These are phyloP conservation scores for Mythimna vitellina DNA, from an alignment of 2,888 invertebrate genomes.

Conservation along the genomic window DNA sequence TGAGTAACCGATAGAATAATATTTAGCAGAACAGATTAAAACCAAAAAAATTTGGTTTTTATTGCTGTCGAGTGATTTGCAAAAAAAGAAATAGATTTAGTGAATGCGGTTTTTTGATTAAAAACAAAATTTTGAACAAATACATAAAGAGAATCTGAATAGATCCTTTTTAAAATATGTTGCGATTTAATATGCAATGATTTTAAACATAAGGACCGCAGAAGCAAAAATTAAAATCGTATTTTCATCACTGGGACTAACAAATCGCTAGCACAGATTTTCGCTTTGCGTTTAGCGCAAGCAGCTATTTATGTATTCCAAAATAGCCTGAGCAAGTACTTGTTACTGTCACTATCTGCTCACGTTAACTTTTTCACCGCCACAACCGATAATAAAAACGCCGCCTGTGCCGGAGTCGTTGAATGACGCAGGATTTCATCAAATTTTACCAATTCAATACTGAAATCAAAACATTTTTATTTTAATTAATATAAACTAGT, in stretches of 20 bases:
- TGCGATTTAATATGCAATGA: not conserved
- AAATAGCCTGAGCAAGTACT: conserved; percentile 1
- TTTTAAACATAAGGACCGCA: not conserved
- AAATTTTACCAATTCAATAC: conserved; percentile 22
- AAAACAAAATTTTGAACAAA: not conserved
- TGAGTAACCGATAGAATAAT: too few species aligned
- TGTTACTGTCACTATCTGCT: conserved; percentile 12
- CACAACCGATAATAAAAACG: conserved; percentile 11
- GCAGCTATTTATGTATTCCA: not conserved
- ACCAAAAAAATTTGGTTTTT: not conserved
- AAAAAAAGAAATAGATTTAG: too few species aligned
- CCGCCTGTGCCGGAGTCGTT: conserved; percentile 2
- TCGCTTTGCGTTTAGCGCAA: conserved; percentile 2
- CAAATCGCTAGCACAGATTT: not conserved
- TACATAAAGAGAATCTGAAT: not conserved
- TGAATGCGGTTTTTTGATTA: too few species aligned
- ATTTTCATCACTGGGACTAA: not conserved
- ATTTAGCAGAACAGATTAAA: too few species aligned
- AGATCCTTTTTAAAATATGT: not conserved
- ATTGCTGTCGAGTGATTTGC: not conserved
- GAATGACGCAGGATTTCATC: conserved; percentile 9
- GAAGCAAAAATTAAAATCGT: not conserved
- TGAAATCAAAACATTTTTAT: conserved; percentile 34
- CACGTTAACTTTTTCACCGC: conserved; percentile 37
- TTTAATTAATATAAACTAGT: too few species aligned